Base-by-base conservation (phyloP, 1,140 invertebrate genomes). In the Mylabris phalerata region DNA sequence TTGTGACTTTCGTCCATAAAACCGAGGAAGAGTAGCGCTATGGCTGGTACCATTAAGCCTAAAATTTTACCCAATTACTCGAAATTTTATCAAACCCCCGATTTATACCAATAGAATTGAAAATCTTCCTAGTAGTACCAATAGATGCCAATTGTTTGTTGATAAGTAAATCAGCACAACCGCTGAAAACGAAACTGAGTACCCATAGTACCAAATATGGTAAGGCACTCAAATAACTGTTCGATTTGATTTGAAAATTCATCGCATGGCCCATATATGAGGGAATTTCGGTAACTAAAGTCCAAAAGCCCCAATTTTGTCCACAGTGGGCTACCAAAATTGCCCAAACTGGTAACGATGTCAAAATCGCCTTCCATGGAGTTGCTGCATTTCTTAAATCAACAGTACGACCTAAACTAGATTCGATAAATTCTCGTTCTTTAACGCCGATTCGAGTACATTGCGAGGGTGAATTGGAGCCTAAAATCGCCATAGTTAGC, bases 251-350 rank as follows among this genome's bases (percentile, higher is more conserved):
- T 49, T 95, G 78, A 63, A 89, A 89, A 48, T 84, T 75, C 0
- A 98, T 78, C 0, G 96, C 85, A 48, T 84, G 81, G 19, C 85
- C 85, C 80, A 98, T 87, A 68, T 94, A 98, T 0, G 84, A 88
- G 0, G 96, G 95, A 63, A 98, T 86, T 74, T 94, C 85, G 0
- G 92, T 94, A 47, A 98, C 78, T 43, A 98, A 78, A 3, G 90
- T 95, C 79, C 93, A 95, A 69, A 92, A 93, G 1, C 92, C 93
- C 93, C 93, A 98, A 68, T 92, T 92, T 68, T 94, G 89, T 0
- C 89, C 86, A 70, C 90, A 88, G 67, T 97, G 91, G 0, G 82
- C 84, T 0, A 93, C 71, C 27, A 92, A 80, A 5, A 95, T 76
- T 0, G 92, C 86, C 87, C 88, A 92, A 56, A 96, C 84, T 0